Evolutionary conservation across 2,888 invertebrate species (phyloP), one percentile per base, ranked within the genome.

Genomic region (Sclerodermus sp.): DNA sequence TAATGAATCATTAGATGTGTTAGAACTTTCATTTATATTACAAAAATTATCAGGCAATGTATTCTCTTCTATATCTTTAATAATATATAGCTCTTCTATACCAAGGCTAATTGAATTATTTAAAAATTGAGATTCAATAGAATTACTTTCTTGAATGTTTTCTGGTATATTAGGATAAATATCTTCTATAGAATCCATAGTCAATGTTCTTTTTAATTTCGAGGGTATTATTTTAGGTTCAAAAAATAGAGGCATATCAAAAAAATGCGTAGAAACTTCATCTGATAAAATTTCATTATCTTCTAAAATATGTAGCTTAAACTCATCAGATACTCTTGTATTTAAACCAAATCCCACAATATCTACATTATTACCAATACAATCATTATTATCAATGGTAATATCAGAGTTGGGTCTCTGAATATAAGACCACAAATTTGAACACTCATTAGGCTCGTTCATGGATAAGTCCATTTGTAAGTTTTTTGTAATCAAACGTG

Each of bases 401-500:
- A 14, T 3, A 34, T 34, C 14, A 4, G 34, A 6, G 4, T 14
- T 14, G 34, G 3, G 10, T 12, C 10, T 31, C 12, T 12, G 31
- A 31, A 31, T 34, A 4, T 12, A 34, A 14, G 14, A 4, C 14
- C 34, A 14, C 10, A 12, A 6, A 4, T 12, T 13, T 34, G 18
- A 44, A 29, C 4, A 13, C 15, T 43, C 39, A 6, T 17, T n/a
- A 17, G 37, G 17, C 16, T 44, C 47, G 10, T 5, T 12, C 0
- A 2, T 13, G 5, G 51, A 51, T n/a, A 39, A 47, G 17, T 58
- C 42, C 10, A 50, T 34, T 9, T 43, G 40, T 9, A 52, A 46
- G 30, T 42, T 43, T 12, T 62, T 55, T 17, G 53, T 55, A 18
- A 61, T 57, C 3, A 68, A 49, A 15, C 60, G 51, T 8, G 70